Evolutionary conservation across 2,888 invertebrate genomes (phyloP).

Genomic region (Quadroppia sp.): DNA sequence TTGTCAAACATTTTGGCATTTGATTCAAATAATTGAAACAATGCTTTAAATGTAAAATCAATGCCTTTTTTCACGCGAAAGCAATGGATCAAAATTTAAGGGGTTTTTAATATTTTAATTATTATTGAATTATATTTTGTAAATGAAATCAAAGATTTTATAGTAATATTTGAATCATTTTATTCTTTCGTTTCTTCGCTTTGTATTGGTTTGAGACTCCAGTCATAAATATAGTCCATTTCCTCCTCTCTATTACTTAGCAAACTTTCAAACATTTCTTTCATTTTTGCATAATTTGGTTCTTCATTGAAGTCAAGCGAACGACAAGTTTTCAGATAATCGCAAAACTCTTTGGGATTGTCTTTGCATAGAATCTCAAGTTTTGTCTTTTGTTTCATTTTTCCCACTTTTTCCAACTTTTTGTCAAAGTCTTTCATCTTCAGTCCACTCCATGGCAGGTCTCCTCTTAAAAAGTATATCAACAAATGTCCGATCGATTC

Average conservation of each 20-base stretch:
- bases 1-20: too few relatives aligned
- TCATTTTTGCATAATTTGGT: constrained; percentile 28
- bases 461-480: constrained; percentile 16
- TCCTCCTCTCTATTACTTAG: background rate
- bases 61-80: too few relatives aligned
- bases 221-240: constrained; percentile 29
- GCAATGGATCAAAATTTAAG: too few relatives aligned
- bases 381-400: constrained; percentile 24
- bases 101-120: too few relatives aligned
- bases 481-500: constrained; percentile 32
- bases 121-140: too few relatives aligned
- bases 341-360: constrained; percentile 19
- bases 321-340: background rate
- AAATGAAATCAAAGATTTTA: too few relatives aligned
- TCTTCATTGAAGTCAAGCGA: constrained; percentile 26
- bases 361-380: constrained; percentile 4
- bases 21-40: too few relatives aligned
- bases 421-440: background rate
- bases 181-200: too few relatives aligned
- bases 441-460: constrained; percentile 36
- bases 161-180: too few relatives aligned
- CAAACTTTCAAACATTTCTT: background rate
- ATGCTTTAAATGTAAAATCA: too few relatives aligned
- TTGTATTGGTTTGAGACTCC: constrained; percentile 27
- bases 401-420: background rate